Evolutionary conservation across 2,797 vertebrate species (phyloP), one percentile per base, ranked within the genome.

Genomic region (Anniella stebbinsi): DNA sequence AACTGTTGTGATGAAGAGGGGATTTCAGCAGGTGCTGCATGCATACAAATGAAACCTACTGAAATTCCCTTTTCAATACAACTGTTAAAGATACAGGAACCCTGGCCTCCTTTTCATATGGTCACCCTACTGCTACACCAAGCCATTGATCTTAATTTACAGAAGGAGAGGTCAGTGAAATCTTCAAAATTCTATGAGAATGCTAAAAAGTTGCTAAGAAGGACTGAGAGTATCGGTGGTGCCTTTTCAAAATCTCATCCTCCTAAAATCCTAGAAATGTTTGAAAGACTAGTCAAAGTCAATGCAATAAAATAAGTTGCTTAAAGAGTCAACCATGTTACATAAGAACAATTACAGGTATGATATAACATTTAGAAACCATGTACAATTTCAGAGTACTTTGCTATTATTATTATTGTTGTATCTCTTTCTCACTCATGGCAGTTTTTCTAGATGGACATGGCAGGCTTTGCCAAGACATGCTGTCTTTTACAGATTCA

Each of bases 101-200:
- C n/a, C n/a, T n/a, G n/a, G n/a, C n/a, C n/a, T n/a, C n/a, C n/a
- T n/a, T n/a, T n/a, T n/a, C n/a, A n/a, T n/a, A n/a, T n/a, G n/a
- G n/a, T n/a, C n/a, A n/a, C n/a, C n/a, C n/a, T n/a, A 66, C 33
- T 89, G 81, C 72, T 77, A 76, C 76, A 89, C 1, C 60, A 84
- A 84, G 48, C 88, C 81, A 84, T 89, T 89, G 67, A 84, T 67
- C 88, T 89, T 67, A 69, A 84, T 89, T 69, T 78, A 69, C 73
- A 67, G 73, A 89, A 54, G 41, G 45, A 41, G 25, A 70, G 73
- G 36, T 23, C 69, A 69, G n/a, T 69, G 82, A 77, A 17, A 69
- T 84, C 33, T 54, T 77, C 88, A 77, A 30, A 66, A 63, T 77
- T 84, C 81, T 23, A 38, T 38, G 57, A 83, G 72, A 66, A 83